Evolutionary conservation across 2,113 vertebrate genomes (phyloP).

Genomic region (Taxidea taxus): DNA sequence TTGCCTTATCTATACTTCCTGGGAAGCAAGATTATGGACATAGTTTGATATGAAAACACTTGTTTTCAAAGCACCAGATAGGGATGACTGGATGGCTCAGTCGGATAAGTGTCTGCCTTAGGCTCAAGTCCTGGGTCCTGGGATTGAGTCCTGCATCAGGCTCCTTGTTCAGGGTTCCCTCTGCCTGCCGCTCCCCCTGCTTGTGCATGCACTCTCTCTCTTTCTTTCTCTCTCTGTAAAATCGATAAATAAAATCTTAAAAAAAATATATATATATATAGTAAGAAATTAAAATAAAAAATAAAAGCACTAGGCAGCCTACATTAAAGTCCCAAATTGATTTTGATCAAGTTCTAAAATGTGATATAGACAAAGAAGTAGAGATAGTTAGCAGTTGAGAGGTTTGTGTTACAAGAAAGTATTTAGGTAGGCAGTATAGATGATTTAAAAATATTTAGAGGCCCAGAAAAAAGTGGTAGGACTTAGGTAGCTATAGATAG

Average conservation of each 20-base stretch:
- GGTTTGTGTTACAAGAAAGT: background rate
- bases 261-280: too few relatives aligned
- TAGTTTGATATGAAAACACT: background rate
- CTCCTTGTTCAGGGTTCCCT: too few relatives aligned
- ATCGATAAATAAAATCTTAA: too few relatives aligned
- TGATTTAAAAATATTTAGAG: background rate
- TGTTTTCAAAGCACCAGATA: background rate
- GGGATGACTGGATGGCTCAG: background rate
- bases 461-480: background rate
- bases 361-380: background rate
- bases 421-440: background rate
- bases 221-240: too few relatives aligned
- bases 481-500: background rate
- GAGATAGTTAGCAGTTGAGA: background rate
- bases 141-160: too few relatives aligned
- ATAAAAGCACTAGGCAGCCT: background rate
- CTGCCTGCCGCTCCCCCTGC: too few relatives aligned
- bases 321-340: background rate
- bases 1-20: background rate
- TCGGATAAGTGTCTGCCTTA: background rate
- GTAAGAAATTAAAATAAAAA: too few relatives aligned
- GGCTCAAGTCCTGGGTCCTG: too few relatives aligned
- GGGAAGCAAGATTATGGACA: background rate
- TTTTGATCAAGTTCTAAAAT: slow-evolving; percentile 1
- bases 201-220: too few relatives aligned